phyloP scores from a whole-genome alignment of 2,888 invertebrate genomes.

The Lycaena phlaeas region DNA sequence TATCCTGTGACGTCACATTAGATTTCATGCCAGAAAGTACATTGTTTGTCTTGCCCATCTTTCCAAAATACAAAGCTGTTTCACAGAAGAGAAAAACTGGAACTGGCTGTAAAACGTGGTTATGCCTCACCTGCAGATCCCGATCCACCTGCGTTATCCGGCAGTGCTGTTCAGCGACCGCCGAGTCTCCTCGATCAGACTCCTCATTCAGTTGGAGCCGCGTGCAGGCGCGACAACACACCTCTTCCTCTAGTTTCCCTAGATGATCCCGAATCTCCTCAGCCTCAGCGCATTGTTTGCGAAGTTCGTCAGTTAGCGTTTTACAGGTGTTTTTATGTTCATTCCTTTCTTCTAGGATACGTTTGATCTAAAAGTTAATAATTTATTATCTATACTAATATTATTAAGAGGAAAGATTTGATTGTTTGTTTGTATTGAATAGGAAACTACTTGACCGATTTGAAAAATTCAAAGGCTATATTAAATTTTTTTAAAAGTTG shows the following conservation, averaged over 20 bases:
- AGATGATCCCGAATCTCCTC: slow-evolving; percentile 30
- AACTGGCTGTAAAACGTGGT: neutral
- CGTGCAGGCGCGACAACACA: slow-evolving; percentile 34
- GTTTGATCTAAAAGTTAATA: slow-evolving; percentile 36
- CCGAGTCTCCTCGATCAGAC: slow-evolving; percentile 29
- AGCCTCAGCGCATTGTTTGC: slow-evolving; percentile 24
- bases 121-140: slow-evolving; percentile 37
- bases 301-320: slow-evolving; percentile 26
- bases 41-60: too few species aligned
- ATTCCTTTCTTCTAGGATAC: slow-evolving; percentile 39
- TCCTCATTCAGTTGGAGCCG: slow-evolving; percentile 35
- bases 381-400: too few species aligned
- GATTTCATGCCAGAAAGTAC: too few species aligned
- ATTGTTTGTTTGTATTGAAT: too few species aligned
- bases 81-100: too few species aligned
- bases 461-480: too few species aligned
- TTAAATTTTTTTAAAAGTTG: too few species aligned
- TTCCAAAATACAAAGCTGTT: too few species aligned
- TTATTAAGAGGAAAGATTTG: slow-evolving; percentile 6
- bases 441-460: too few species aligned
- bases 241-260: slow-evolving; percentile 30
- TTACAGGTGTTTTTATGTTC: slow-evolving; percentile 29
- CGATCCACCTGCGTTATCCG: slow-evolving; percentile 40
- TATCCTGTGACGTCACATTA: too few species aligned
- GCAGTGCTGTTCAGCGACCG: slow-evolving; percentile 38